phyloP scores from a whole-genome alignment of 2,888 invertebrate species.

The Anoplius nigerrimus region DNA sequence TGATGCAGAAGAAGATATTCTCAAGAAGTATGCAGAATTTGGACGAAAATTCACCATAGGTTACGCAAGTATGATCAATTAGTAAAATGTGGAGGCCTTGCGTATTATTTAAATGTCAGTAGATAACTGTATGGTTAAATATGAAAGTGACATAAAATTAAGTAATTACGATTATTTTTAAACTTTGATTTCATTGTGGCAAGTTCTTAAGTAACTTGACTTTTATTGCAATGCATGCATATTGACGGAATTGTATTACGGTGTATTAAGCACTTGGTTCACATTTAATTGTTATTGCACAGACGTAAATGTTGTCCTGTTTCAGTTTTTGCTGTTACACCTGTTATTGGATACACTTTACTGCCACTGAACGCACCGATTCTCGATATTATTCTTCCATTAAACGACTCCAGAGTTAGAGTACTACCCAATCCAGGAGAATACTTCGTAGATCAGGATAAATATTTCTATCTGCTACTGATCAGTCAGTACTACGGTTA shows the following conservation, averaged over 20 bases:
- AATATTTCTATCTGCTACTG: neutral
- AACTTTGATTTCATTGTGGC: too few relatives aligned
- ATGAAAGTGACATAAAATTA: too few relatives aligned
- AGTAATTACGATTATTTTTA: too few relatives aligned
- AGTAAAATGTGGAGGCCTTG: neutral
- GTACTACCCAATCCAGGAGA: neutral
- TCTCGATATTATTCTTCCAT: neutral
- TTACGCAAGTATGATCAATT: neutral
- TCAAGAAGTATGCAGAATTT: neutral
- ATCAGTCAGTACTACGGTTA: neutral
- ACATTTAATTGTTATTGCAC: too few relatives aligned
- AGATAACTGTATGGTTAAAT: too few relatives aligned
- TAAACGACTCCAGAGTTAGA: neutral
- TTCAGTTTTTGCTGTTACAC: neutral
- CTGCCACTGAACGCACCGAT: neutral
- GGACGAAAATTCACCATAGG: neutral
- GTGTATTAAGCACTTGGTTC: too few relatives aligned
- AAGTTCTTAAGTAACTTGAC: too few relatives aligned
- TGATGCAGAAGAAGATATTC: neutral
- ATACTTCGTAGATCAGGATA: constrained; percentile 3
- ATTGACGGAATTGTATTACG: too few relatives aligned
- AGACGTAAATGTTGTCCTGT: too few relatives aligned
- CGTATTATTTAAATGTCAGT: too few relatives aligned
- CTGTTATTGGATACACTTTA: neutral
- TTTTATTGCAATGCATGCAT: too few relatives aligned